These are phyloP conservation scores for Cylas formicarius DNA, from an alignment of 1,140 invertebrate genomes.

Conservation along the genomic window DNA sequence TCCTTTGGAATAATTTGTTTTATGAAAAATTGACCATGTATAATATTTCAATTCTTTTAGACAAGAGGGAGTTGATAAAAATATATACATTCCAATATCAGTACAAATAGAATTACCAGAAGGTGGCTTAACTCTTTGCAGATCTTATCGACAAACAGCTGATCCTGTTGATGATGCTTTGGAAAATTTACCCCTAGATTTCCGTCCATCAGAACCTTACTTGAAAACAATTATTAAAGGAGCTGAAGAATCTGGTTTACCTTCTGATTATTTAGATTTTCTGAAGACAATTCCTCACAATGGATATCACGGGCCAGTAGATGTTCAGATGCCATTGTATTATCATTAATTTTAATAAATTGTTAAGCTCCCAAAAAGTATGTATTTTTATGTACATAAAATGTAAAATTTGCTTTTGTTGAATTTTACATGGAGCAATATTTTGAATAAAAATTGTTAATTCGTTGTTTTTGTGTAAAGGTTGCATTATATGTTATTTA, in stretches of 20 bases:
- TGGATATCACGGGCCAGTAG: conserved; percentile 48
- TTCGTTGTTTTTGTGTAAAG: too few species aligned
- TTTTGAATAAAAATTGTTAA: too few species aligned
- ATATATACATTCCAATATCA: conserved; percentile 58
- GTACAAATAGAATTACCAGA: conserved; percentile 51
- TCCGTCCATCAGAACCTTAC: conserved; percentile 64
- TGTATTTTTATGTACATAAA: too few species aligned
- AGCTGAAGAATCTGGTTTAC: conserved; percentile 62
- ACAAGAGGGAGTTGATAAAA: conserved; percentile 66
- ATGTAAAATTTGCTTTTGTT: too few species aligned
- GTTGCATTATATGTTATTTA: too few species aligned
- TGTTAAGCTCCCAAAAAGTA: too few species aligned
- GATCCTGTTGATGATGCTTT: conserved; percentile 41
- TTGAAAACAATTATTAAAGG: conserved; percentile 56
- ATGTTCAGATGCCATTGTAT: conserved; percentile 23
- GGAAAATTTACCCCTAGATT: conserved; percentile 45
- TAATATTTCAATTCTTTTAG: conserved; percentile 36
- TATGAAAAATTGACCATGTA: not conserved
- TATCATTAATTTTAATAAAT: conserved; percentile 12
- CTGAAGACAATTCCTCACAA: conserved; percentile 61
- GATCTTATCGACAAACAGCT: conserved; percentile 58
- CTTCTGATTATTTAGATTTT: conserved; percentile 56
- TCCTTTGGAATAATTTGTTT: too few species aligned
- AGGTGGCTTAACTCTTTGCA: conserved; percentile 50
- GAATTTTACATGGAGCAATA: too few species aligned